Percentiles rank a stretch among this genome's conserved stretches.
These are phyloP conservation scores for Oncorhynchus tshawytscha DNA, from an alignment of 2,113 vertebrate species.

Conservation along the genomic window DNA sequence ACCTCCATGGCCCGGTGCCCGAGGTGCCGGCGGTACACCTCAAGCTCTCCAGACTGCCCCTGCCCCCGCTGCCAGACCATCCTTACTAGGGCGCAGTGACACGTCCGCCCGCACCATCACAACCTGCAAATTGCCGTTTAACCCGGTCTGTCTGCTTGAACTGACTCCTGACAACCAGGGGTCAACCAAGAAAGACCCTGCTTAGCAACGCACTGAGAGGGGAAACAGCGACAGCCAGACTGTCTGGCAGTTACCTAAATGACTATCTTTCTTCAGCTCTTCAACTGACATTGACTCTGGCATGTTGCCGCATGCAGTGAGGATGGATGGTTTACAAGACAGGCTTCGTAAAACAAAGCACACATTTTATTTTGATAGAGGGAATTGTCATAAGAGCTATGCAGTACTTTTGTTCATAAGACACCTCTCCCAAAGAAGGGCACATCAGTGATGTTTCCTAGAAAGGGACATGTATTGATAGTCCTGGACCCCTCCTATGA, in stretches of 20 bases:
- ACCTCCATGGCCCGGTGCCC: slow-evolving; percentile 80
- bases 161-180: background rate
- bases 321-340: background rate
- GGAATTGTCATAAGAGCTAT: background rate
- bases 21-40: slow-evolving; percentile 84
- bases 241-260: background rate
- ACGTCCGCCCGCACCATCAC: background rate
- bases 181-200: background rate
- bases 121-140: background rate
- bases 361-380: background rate
- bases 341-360: background rate
- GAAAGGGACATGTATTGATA: background rate
- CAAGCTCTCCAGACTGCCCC: slow-evolving; percentile 70
- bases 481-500: background rate
- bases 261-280: background rate
- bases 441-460: background rate
- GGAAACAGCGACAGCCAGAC: background rate
- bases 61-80: slow-evolving; percentile 78
- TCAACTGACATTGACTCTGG: background rate
- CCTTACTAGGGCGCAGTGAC: slow-evolving; percentile 64
- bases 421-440: background rate
- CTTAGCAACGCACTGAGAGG: background rate
- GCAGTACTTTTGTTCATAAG: background rate
- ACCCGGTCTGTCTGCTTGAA: background rate
- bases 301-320: too few species aligned